These are phyloP conservation scores for Ceyx cyanopectus DNA, from an alignment of 2,113 vertebrate species.

Conservation along the genomic window DNA sequence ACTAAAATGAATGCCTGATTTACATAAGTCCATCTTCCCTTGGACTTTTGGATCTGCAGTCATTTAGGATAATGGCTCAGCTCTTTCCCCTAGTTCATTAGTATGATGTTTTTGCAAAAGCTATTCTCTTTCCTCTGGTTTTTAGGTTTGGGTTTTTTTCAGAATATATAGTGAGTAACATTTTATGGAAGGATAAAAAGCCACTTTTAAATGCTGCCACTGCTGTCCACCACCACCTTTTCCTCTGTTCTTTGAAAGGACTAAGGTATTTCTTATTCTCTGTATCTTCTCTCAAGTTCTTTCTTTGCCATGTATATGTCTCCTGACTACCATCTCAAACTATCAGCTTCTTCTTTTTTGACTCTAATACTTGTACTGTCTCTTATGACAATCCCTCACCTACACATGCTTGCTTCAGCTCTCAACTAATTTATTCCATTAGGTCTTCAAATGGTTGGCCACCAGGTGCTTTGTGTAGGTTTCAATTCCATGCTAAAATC, in stretches of 20 bases:
- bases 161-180: background rate
- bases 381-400: background rate
- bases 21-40: background rate
- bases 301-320: background rate
- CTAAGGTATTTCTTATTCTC: background rate
- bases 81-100: background rate
- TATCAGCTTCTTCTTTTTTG: background rate
- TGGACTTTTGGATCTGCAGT: background rate
- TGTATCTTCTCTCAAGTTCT: background rate
- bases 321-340: background rate
- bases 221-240: background rate
- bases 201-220: background rate
- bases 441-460: background rate
- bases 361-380: background rate
- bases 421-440: background rate
- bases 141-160: no score
- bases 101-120: background rate
- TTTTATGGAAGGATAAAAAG: background rate
- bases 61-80: slow-evolving; percentile 2
- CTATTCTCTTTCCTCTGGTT: background rate
- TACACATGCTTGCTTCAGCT: background rate
- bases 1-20: slow-evolving; percentile 14
- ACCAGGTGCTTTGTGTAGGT: background rate
- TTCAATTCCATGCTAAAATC: background rate
- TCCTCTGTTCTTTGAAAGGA: background rate